Base-by-base conservation (phyloP, 92 coral and sea anemone genomes). In the Porites lobata region DNA sequence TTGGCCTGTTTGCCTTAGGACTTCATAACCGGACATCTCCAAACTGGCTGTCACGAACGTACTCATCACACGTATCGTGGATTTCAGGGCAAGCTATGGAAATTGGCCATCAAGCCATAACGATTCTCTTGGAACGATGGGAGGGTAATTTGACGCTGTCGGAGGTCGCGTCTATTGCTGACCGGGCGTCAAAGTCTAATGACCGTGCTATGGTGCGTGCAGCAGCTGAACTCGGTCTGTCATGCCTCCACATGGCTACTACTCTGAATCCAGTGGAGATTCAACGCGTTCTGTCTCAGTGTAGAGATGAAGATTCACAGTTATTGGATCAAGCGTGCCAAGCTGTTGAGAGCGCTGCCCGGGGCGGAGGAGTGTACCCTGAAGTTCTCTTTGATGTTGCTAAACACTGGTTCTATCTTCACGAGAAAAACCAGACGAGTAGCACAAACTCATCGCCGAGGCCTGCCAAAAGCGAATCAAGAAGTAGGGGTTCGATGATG, bases 11-110 rank as follows among this genome's bases (percentile, higher is more conserved):
- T 84, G 99, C 99, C 4, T 88, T 97, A 65, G 99, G 99, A 43
- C 89, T 97, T 62, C 99, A 97, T 73, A 97, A 97, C 79, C 95
- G 92, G 13, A 97, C 99, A 1, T 97, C 98, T 1, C 90, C 87
- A 58, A 97, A 97, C 81, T 97, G 99, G 99, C 86, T 97, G 14
- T 97, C 99, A 21, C 83, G 99, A 69, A 97, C 99, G 47, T 97
- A 97, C 86, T 97, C 99, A 8, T 94, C 99, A 7, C 99, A 97
- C 65, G 99, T 97, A 50, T 97, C 99, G 21, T 97, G 99, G 99
- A 97, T 97, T 82, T 95, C 99, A 8, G 96, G 94, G 11, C 99
- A 95, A 83, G 99, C 99, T 65, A 96, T 95, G 93, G 99, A 97
- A 79, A 90, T 97, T 20, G 99, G 99, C 15, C 93, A 95, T 83